phyloP scores from a whole-genome alignment of 2,113 vertebrate genomes.

The Mustela nigripes region DNA sequence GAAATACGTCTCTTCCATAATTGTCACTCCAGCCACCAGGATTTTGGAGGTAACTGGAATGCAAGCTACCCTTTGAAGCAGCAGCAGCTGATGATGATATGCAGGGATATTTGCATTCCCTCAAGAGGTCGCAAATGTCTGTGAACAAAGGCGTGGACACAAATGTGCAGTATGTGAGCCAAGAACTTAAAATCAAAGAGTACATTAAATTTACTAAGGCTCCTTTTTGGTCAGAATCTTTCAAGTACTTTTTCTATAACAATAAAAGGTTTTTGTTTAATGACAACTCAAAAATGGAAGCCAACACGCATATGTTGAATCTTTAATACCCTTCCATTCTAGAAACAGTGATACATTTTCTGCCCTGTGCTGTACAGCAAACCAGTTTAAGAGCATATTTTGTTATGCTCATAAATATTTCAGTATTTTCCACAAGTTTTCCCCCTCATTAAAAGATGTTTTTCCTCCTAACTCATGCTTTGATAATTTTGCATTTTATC shows the following conservation, averaged over 20 bases:
- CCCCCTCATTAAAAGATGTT: not conserved
- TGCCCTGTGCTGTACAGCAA: not conserved
- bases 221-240: not conserved
- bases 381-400: not conserved
- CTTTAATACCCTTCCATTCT: not conserved
- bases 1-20: not conserved
- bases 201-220: not conserved
- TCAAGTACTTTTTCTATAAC: not conserved
- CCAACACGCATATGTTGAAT: not conserved
- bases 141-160: not conserved
- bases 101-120: not conserved
- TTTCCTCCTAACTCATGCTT: not conserved
- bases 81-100: not conserved
- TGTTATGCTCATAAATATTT: not conserved
- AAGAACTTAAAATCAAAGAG: not conserved
- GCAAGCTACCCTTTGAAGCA: not conserved
- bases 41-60: not conserved
- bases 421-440: not conserved
- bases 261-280: not conserved
- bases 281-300: not conserved
- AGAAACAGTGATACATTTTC: not conserved
- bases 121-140: not conserved
- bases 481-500: not conserved
- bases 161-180: no score
- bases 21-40: not conserved